phyloP scores from a whole-genome alignment of 2,888 invertebrate species.

The Lamellibrachia satsuma region DNA sequence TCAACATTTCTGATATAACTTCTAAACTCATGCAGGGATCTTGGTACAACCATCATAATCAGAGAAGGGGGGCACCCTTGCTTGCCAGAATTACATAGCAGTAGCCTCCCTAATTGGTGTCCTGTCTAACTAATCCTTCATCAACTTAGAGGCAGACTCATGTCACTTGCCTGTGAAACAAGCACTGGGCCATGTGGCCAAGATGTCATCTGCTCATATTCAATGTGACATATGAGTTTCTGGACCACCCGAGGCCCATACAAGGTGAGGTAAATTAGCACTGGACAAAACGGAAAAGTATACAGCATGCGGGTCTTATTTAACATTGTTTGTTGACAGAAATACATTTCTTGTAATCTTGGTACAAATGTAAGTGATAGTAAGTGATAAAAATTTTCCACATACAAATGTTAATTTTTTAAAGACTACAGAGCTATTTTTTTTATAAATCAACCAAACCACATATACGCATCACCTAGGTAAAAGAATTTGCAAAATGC shows the following conservation, averaged over 20 bases:
- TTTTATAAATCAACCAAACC: no score
- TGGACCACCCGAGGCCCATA: neutral
- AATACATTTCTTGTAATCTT: neutral
- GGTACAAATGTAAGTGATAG: no score
- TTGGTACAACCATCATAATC: neutral
- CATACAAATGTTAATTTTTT: no score
- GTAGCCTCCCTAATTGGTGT: neutral
- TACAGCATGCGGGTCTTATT: neutral
- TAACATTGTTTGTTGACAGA: neutral
- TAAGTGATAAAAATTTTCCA: no score
- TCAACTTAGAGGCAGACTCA: neutral
- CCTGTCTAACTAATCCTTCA: constrained; percentile 13
- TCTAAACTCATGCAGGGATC: neutral
- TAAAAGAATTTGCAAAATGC: neutral
- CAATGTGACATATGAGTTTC: neutral
- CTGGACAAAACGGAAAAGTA: neutral
- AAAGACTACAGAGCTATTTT: no score
- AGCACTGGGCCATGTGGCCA: neutral
- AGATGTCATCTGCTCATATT: neutral
- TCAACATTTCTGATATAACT: neutral
- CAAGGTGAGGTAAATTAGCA: neutral
- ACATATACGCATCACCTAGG: no score
- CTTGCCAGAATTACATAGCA: neutral
- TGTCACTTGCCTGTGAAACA: neutral
- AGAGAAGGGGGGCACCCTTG: neutral